phyloP scores from a whole-genome alignment of 2,888 invertebrate genomes.

The Scelioninae gen. 2 region DNA sequence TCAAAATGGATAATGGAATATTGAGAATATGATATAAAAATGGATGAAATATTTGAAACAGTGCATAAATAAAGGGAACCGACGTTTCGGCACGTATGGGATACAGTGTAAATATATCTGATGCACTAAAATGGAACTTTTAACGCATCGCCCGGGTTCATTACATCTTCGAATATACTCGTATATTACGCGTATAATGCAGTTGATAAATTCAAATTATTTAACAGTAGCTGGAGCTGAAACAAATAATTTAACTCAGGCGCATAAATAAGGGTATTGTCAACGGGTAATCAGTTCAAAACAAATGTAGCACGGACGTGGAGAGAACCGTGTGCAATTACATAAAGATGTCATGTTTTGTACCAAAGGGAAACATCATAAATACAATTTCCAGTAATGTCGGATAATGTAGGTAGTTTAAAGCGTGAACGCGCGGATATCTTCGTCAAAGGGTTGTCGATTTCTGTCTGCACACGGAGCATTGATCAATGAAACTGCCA shows the following conservation, averaged over 20 bases:
- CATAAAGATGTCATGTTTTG: conserved; percentile 12
- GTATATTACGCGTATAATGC: background rate
- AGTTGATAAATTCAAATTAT: background rate
- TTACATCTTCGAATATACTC: too few species aligned
- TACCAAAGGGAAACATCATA: conserved; percentile 17
- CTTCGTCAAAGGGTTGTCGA: conserved; percentile 53
- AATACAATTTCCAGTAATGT: conserved; percentile 34
- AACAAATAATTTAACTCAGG: background rate
- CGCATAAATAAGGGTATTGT: background rate
- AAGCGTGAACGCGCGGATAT: conserved; percentile 44
- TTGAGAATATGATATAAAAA: too few species aligned
- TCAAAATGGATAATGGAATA: too few species aligned
- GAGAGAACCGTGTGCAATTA: background rate
- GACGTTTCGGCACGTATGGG: too few species aligned
- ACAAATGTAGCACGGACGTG: background rate
- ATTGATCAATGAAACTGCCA: conserved; percentile 67
- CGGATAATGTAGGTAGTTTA: conserved; percentile 38
- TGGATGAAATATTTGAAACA: too few species aligned
- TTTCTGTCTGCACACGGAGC: conserved; percentile 57
- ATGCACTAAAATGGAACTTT: too few species aligned
- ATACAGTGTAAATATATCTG: too few species aligned
- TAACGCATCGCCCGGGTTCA: too few species aligned
- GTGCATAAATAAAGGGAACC: too few species aligned
- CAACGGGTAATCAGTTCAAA: background rate
- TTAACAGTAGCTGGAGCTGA: background rate